phyloP scores from a whole-genome alignment of 2,113 vertebrate genomes.

The Mus musculus region GRCm39 chr3:21406001-21406500 shows the following conservation, averaged over 20 bases:
- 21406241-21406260: slow-evolving; percentile 72
- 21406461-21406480: background rate
- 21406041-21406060: background rate
- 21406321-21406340: slow-evolving; percentile 65
- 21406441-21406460: background rate
- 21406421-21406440: background rate
- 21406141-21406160: slow-evolving; percentile 15
- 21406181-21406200: slow-evolving; percentile 75
- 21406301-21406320: slow-evolving; percentile 80
- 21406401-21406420: slow-evolving; percentile 59
- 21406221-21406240: slow-evolving; percentile 73
- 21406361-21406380: slow-evolving; percentile 69
- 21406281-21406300: slow-evolving; percentile 78
- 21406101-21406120: background rate
- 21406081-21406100: slow-evolving; percentile 32
- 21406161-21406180: slow-evolving; percentile 56
- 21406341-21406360: slow-evolving; percentile 75
- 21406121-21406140: background rate
- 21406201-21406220: slow-evolving; percentile 61
- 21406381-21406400: slow-evolving; percentile 68
- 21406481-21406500: background rate
- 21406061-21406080: slow-evolving; percentile 29
- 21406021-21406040: slow-evolving; percentile 21
- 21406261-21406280: slow-evolving; percentile 72
- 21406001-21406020: background rate